Conservation (phyloP, 2,888 invertebrate genomes). For the Euphydryas editha region DNA sequence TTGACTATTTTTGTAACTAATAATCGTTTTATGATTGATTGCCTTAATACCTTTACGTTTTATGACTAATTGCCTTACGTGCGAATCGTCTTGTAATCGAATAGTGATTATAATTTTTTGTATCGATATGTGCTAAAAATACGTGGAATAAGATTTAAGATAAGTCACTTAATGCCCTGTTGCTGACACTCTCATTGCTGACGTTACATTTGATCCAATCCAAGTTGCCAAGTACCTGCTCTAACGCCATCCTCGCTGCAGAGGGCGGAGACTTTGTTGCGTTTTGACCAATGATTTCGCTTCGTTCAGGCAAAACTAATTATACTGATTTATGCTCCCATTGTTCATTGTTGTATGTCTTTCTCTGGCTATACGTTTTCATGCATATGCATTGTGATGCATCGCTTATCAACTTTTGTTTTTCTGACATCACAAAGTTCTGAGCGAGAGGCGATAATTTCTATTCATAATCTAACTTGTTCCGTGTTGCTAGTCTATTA, state of each 20-base stretch:
- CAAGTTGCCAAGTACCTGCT: constrained; percentile 66
- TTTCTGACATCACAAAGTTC: constrained; percentile 43
- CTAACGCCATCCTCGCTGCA: constrained; percentile 68
- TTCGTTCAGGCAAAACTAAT: constrained; percentile 89
- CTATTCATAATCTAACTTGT: constrained; percentile 6
- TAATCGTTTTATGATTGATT: neutral
- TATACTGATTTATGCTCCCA: constrained; percentile 97
- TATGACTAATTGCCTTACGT: neutral
- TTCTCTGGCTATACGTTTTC: constrained; percentile 66
- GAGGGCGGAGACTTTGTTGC: constrained; percentile 83
- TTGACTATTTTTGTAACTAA: constrained; percentile 19
- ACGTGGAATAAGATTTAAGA: neutral
- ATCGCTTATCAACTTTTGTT: constrained; percentile 50
- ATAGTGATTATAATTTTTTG: neutral
- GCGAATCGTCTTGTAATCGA: constrained; percentile 7
- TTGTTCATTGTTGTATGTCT: constrained; percentile 92
- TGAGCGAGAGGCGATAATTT: constrained; percentile 52
- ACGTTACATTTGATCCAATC: constrained; percentile 73
- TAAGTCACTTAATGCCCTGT: neutral
- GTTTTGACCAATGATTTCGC: constrained; percentile 87
- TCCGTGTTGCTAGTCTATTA: constrained; percentile 1
- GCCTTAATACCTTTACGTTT: neutral
- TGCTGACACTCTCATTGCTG: constrained; percentile 58
- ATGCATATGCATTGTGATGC: constrained; percentile 58
- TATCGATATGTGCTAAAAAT: neutral